Evolutionary conservation across 2,797 vertebrate species (phyloP), one percentile per base, ranked within the genome.

Genomic region (Tangara arthus): DNA sequence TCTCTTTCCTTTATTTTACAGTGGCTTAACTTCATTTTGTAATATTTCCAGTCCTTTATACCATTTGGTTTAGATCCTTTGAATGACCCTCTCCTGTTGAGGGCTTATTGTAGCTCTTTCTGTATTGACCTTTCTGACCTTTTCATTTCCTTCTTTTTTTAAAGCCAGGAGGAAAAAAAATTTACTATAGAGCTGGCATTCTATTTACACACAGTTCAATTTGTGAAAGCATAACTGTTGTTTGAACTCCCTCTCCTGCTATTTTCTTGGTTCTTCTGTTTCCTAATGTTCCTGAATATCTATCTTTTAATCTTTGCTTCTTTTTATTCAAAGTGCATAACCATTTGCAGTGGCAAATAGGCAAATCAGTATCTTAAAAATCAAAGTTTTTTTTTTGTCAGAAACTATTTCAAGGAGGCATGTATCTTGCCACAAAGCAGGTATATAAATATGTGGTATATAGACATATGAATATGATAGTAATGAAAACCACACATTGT

Each of bases 1-100:
- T 87, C 68, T 41, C 49, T 85, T 68, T 89, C 88, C 46, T 93
- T 93, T 92, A 93, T 97, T 95, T 94, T 84, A 85, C 78, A 92
- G 86, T 57, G 78, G 27, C 60, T 96, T 94, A 93, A 93, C 56
- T 91, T 94, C 12, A 50, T 96, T 95, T 89, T 75, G 50, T 68
- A 82, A 82, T 89, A 80, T 78, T 87, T 91, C 73, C 24, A 86
- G 50, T 83, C n/a, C 59, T 94, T 94, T 90, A 59, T 28, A 91
- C 37, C 37, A 93, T 94, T 87, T 71, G 21, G 23, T 63, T 94
- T 89, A 95, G 60, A 84, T 77, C 22, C 64, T 93, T 85, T 92
- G 78, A 91, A 93, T 75, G n/a, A 80, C 75, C 32, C 44, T 80
- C 13, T 82, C 64, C 39, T 63, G 53, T 52, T 63, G 63, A 63